Percentiles rank a stretch among this genome's conserved stretches.
phyloP scores from a whole-genome alignment of 2,113 vertebrate species.

The Archocentrus centrarchus region DNA sequence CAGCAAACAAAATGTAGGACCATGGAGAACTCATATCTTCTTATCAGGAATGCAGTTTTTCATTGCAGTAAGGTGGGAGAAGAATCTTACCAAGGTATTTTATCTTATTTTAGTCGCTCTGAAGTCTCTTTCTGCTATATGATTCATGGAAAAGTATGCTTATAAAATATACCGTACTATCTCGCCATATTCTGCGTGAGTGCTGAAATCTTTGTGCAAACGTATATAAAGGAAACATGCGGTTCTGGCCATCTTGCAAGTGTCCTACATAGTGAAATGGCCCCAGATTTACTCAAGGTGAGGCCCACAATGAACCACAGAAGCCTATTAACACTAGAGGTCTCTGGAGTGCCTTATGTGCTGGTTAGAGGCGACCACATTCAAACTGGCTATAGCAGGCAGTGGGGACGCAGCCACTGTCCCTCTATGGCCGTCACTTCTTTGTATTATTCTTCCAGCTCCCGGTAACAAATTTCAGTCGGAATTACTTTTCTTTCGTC shows the following conservation, averaged over 20 bases:
- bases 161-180: conserved; percentile 37
- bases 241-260: conserved; percentile 21
- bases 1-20: conserved; percentile 67
- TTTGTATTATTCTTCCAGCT: conserved; percentile 79
- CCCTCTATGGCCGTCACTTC: conserved; percentile 69
- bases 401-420: conserved; percentile 55
- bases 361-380: conserved; percentile 59
- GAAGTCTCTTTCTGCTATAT: conserved; percentile 63
- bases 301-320: conserved; percentile 74
- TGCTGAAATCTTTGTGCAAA: conserved; percentile 1
- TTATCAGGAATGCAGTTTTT: conserved; percentile 73
- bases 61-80: conserved; percentile 70
- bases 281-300: conserved; percentile 74
- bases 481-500: conserved; percentile 83
- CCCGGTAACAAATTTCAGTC: conserved; percentile 82
- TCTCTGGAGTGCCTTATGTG: conserved; percentile 74
- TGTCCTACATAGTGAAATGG: conserved; percentile 71
- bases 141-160: conserved; percentile 66
- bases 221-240: background rate
- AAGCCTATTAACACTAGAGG: conserved; percentile 80
- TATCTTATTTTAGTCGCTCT: conserved; percentile 69
- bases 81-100: conserved; percentile 64
- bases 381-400: conserved; percentile 59
- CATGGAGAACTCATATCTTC: conserved; percentile 62
- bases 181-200: background rate